Percentiles rank a stretch among this genome's conserved stretches.
phyloP scores from a whole-genome alignment of 2,797 vertebrate species.

The Melopsittacus undulatus region DNA sequence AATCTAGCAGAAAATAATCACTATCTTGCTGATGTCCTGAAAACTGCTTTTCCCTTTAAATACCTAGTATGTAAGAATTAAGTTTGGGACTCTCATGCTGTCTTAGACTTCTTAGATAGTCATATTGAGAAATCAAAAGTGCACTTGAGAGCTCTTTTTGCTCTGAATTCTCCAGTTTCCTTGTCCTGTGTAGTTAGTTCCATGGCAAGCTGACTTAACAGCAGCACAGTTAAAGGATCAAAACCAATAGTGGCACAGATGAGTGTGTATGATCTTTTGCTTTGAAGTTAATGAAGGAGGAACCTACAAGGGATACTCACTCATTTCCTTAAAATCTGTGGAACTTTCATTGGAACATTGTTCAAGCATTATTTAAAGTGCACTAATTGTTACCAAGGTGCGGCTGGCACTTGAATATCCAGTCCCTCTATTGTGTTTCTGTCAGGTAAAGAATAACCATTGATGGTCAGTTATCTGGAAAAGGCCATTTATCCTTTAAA shows the following conservation, averaged over 20 bases:
- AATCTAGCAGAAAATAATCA: neutral
- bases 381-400: neutral
- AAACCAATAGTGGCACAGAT: neutral
- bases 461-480: neutral
- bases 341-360: neutral
- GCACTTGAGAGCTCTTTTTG: neutral
- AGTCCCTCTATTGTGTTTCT: neutral
- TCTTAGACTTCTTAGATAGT: neutral
- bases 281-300: neutral
- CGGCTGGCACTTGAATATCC: neutral
- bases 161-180: neutral
- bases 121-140: neutral
- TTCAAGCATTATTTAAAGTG: neutral
- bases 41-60: neutral
- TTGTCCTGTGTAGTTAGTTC: neutral
- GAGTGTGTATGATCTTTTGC: neutral
- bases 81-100: neutral
- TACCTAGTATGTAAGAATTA: neutral
- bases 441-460: neutral
- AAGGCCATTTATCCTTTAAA: neutral
- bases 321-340: neutral
- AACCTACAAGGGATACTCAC: neutral
- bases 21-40: neutral
- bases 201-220: neutral
- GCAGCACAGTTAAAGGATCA: neutral